These are phyloP conservation scores for Dolichoris vasculosae DNA, from an alignment of 1,140 invertebrate genomes.

Conservation along the genomic window DNA sequence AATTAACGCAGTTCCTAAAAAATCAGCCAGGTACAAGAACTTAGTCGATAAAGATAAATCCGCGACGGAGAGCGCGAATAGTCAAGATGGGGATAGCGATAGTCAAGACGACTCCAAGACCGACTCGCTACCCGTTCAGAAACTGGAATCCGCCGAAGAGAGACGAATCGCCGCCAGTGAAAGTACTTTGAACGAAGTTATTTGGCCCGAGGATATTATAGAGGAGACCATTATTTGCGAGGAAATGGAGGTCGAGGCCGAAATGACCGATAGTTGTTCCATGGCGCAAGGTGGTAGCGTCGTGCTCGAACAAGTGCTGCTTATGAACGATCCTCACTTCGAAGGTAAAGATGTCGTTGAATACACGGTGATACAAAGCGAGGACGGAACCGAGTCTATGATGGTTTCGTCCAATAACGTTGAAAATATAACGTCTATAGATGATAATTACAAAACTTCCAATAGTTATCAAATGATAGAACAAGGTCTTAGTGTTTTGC, in stretches of 20 bases:
- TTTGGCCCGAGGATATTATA: conserved; percentile 66
- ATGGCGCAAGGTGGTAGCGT: conserved; percentile 54
- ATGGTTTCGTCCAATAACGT: conserved; percentile 54
- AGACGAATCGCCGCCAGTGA: conserved; percentile 42
- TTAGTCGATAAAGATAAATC: conserved; percentile 51
- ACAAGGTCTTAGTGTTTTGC: conserved; percentile 56
- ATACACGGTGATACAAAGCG: conserved; percentile 65
- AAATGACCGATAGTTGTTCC: conserved; percentile 52
- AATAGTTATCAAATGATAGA: conserved; percentile 51
- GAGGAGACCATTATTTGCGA: conserved; percentile 72
- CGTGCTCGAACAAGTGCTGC: conserved; percentile 63
- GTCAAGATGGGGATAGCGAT: conserved; percentile 57
- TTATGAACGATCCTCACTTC: conserved; percentile 58
- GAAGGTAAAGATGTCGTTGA: conserved; percentile 63
- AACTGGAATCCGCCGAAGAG: conserved; percentile 39
- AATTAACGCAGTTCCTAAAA: conserved; percentile 56
- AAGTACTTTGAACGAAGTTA: conserved; percentile 51
- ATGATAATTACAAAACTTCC: conserved; percentile 52
- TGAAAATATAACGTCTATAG: conserved; percentile 32
- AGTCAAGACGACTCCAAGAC: conserved; percentile 57
- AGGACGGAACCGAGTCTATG: conserved; percentile 62
- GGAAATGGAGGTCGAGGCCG: conserved; percentile 68
- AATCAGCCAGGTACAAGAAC: conserved; percentile 55
- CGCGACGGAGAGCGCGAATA: conserved; percentile 48
- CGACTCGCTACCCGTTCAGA: conserved; percentile 46